Percentiles rank a stretch among this genome's conserved stretches.
Conservation (phyloP, 2,113 vertebrate species). For the Nanger granti region DNA sequence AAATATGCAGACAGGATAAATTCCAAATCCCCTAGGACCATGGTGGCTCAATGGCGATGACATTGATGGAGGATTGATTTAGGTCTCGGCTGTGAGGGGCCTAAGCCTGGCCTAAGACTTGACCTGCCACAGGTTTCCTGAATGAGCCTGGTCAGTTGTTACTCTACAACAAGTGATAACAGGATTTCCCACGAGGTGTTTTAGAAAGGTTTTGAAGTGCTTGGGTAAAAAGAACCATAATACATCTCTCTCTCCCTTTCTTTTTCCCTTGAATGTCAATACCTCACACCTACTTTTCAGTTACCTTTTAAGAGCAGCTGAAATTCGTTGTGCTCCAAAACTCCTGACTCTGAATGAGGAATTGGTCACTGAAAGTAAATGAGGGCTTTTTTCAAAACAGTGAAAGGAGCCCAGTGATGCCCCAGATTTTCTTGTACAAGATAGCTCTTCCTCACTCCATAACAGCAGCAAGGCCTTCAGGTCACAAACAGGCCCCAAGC, state of each 20-base stretch:
- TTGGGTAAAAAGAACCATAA: neutral
- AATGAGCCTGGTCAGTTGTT: neutral
- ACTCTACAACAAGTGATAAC: neutral
- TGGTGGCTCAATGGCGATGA: neutral
- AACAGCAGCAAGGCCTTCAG: rapidly evolving
- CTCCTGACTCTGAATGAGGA: neutral
- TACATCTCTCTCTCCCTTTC: neutral
- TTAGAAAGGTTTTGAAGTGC: conserved; percentile 10
- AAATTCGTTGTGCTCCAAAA: neutral
- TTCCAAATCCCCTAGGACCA: neutral
- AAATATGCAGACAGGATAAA: neutral
- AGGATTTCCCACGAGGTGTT: neutral
- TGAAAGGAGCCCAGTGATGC: neutral
- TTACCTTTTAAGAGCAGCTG: conserved; percentile 18
- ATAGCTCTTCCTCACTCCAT: neutral
- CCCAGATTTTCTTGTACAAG: neutral
- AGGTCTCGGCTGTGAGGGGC: neutral
- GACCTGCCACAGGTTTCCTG: neutral
- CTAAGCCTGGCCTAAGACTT: neutral
- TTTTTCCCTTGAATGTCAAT: neutral
- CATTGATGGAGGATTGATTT: neutral
- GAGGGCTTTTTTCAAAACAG: conserved; percentile 5
- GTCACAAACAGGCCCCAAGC: neutral
- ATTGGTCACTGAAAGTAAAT: neutral
- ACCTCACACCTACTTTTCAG: conserved; percentile 22